phyloP scores from a whole-genome alignment of 2,113 vertebrate genomes.

The Mus pahari region DNA sequence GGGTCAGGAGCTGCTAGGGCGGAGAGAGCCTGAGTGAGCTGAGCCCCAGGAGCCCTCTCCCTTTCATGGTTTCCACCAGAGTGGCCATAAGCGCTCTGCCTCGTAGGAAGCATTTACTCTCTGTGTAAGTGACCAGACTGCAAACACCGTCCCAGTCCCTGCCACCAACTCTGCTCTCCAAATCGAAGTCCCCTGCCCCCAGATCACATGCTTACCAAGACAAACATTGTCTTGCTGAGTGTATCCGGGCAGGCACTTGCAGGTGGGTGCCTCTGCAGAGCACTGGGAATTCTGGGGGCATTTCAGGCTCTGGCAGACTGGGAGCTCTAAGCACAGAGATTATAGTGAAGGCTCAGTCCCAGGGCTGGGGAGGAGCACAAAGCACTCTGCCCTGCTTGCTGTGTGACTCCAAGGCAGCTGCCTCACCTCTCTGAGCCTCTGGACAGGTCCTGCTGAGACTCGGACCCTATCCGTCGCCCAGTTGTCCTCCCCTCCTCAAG shows the following conservation, averaged over 20 bases:
- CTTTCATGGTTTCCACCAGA: not conserved
- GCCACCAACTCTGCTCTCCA: not conserved
- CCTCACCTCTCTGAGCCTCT: not conserved
- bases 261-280: slow-evolving; percentile 80
- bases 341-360: fast-evolving
- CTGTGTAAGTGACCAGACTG: not conserved
- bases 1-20: slow-evolving; percentile 83
- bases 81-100: not conserved
- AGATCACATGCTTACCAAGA: slow-evolving; percentile 80
- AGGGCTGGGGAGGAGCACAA: not conserved
- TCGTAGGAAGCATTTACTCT: not conserved
- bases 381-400: not conserved
- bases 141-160: not conserved
- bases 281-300: slow-evolving; percentile 90
- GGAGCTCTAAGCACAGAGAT: slow-evolving; percentile 87
- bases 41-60: not conserved
- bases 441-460: not conserved
- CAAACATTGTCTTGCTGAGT: slow-evolving; percentile 79
- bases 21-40: not conserved
- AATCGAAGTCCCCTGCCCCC: fast-evolving
- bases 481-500: not conserved
- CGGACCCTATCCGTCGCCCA: not conserved
- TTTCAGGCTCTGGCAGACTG: slow-evolving; percentile 82
- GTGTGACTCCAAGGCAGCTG: not conserved
- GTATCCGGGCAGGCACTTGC: slow-evolving; percentile 91